phyloP scores from a whole-genome alignment of 2,797 vertebrate species.

The Catostomus latipinnis region DNA sequence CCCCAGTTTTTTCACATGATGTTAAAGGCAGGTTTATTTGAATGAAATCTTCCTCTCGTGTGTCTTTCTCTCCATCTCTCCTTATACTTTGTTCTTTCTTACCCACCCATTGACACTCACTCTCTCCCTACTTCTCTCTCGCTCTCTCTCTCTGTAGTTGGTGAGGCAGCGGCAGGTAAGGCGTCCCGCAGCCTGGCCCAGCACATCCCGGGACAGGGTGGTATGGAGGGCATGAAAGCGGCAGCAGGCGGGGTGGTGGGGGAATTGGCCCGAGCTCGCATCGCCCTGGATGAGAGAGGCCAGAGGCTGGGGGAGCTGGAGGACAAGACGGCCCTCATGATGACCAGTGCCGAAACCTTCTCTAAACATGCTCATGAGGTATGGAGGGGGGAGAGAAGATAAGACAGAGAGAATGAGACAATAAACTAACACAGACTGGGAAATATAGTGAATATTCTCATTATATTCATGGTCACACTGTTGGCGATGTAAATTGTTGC shows the following conservation, averaged over 20 bases:
- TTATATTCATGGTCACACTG: too few relatives aligned
- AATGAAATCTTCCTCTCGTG: not conserved
- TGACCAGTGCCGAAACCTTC: slow-evolving; percentile 93
- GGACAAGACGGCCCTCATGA: slow-evolving; percentile 93
- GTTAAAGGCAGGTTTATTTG: too few relatives aligned
- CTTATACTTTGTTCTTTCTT: not conserved
- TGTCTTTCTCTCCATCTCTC: not conserved
- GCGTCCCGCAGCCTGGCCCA: slow-evolving; percentile 93
- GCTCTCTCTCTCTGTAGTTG: slow-evolving; percentile 77
- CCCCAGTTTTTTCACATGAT: too few relatives aligned
- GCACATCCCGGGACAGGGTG: slow-evolving; percentile 92
- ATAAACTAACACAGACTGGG: not conserved
- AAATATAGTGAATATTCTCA: too few relatives aligned
- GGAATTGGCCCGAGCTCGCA: slow-evolving; percentile 89
- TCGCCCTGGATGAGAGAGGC: slow-evolving; percentile 94
- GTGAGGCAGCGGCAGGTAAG: slow-evolving; percentile 93
- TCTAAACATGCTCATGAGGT: slow-evolving; percentile 98
- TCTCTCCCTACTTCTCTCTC: not conserved
- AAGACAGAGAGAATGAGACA: not conserved
- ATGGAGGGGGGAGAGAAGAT: not conserved
- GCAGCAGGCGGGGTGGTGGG: slow-evolving; percentile 89
- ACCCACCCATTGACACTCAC: too few relatives aligned
- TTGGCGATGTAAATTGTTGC: too few relatives aligned
- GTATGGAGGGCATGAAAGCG: slow-evolving; percentile 90
- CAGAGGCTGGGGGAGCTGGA: slow-evolving; percentile 96